A percentile compares a stretch with the other conserved stretches of the same genome.
Evolutionary conservation across 2,113 vertebrate genomes (phyloP).

Genomic region (Noctilio leporinus): DNA sequence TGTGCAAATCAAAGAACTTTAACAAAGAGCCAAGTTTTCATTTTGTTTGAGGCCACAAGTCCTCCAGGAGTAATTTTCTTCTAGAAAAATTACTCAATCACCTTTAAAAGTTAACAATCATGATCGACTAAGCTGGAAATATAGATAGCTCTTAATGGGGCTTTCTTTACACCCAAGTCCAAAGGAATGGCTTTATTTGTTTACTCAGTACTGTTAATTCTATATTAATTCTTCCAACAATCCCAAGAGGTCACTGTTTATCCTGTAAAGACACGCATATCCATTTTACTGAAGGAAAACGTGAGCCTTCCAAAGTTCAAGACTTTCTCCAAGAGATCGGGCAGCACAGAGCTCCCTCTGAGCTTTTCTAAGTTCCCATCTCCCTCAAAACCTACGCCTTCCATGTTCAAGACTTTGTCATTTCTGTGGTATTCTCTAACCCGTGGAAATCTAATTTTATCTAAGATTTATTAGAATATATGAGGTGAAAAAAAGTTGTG

Average conservation of each 20-base stretch:
- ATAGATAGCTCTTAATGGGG: neutral
- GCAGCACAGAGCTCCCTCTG: neutral
- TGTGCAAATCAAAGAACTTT: neutral
- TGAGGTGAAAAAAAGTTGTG: neutral
- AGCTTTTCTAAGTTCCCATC: neutral
- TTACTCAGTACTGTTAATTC: neutral
- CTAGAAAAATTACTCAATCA: neutral
- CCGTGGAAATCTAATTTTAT: neutral
- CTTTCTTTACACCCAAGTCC: neutral
- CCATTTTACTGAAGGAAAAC: neutral
- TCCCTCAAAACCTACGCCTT: neutral
- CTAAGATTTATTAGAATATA: neutral
- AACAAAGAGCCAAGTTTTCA: neutral
- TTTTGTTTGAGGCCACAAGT: neutral
- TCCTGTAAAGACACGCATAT: neutral
- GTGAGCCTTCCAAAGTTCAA: neutral
- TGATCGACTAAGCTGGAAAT: neutral
- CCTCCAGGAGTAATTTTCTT: too few relatives aligned
- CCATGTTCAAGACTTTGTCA: neutral
- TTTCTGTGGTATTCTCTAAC: neutral
- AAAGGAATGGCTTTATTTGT: neutral
- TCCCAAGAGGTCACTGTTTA: neutral
- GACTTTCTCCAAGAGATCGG: neutral
- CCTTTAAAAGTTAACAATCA: neutral
- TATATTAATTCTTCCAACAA: neutral